A percentile compares a stretch with the other conserved stretches of the same genome.
These are phyloP conservation scores for Philhelius pedissequus DNA, from an alignment of 2,888 invertebrate species.

Conservation along the genomic window DNA sequence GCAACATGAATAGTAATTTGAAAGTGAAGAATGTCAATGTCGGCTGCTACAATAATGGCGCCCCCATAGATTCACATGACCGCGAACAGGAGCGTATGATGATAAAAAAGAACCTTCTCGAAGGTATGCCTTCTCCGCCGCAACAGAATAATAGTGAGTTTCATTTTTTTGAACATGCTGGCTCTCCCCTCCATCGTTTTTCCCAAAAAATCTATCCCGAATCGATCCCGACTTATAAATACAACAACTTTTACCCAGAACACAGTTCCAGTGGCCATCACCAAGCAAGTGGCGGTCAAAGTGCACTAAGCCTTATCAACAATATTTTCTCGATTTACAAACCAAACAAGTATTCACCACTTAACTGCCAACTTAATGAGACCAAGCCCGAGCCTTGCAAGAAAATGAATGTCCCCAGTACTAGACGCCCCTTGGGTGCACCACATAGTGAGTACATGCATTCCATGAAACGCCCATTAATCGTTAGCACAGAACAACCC, in stretches of 20 bases:
- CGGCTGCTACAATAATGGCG: conserved; percentile 77
- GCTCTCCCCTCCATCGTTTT: conserved; percentile 74
- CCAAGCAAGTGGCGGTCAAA: conserved; percentile 75
- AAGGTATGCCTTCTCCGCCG: conserved; percentile 78
- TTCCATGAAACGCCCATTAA: conserved; percentile 80
- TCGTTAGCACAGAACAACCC: conserved; percentile 80
- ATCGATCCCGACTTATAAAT: conserved; percentile 77
- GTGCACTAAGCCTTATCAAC: conserved; percentile 78
- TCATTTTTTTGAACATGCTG: conserved; percentile 77
- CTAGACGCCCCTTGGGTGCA: conserved; percentile 76
- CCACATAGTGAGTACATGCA: conserved; percentile 76
- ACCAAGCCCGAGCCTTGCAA: conserved; percentile 78
- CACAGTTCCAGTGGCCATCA: conserved; percentile 72
- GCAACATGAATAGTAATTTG: conserved; percentile 77
- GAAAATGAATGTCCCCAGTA: conserved; percentile 79
- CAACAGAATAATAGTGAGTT: conserved; percentile 71
- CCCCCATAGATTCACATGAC: conserved; percentile 77
- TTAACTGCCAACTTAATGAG: conserved; percentile 78
- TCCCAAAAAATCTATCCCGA: conserved; percentile 77
- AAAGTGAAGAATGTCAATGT: conserved; percentile 78
- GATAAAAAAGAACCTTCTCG: conserved; percentile 77
- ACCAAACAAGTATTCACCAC: conserved; percentile 78
- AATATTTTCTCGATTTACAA: conserved; percentile 79
- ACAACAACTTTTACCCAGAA: conserved; percentile 78
- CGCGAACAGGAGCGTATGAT: conserved; percentile 77